Percentiles rank a stretch among this genome's conserved stretches.
phyloP scores from a whole-genome alignment of 37 sponge, comb jelly and placozoan species.

The Oscarella lobularis region DNA sequence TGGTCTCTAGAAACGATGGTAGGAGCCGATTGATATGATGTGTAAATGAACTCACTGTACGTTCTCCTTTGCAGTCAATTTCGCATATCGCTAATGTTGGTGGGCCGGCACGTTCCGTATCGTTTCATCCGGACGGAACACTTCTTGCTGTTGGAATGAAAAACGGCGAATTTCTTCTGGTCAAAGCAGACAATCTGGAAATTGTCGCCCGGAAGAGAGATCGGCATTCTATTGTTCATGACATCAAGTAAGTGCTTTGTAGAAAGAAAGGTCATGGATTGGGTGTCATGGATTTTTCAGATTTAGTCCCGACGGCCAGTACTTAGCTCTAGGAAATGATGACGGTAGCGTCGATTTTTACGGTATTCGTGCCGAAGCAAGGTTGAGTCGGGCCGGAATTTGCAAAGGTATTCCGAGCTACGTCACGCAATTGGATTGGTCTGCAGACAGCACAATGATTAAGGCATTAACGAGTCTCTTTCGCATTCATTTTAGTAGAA shows the following conservation, averaged over 20 bases:
- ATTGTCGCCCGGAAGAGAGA: constrained; percentile 46
- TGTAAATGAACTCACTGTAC: not conserved
- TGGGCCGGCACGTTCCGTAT: constrained; percentile 39
- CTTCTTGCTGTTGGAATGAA: constrained; percentile 59
- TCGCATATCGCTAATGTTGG: constrained; percentile 10
- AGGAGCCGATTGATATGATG: not conserved
- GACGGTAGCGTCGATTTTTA: constrained; percentile 78
- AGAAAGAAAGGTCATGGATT: too few relatives aligned
- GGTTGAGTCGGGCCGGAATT: constrained; percentile 18
- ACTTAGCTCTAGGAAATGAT: constrained; percentile 75
- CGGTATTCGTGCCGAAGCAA: constrained; percentile 4
- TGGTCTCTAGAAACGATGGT: constrained; percentile 70
- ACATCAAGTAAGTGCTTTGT: too few relatives aligned
- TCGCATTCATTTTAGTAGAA: not conserved
- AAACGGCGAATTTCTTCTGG: constrained; percentile 70
- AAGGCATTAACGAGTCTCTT: not conserved
- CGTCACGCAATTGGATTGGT: constrained; percentile 88
- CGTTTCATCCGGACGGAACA: constrained; percentile 51
- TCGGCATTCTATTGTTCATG: constrained; percentile 38
- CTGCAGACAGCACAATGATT: constrained; percentile 27
- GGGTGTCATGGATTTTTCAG: constrained; percentile 24
- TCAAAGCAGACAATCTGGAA: constrained; percentile 20
- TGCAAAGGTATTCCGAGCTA: constrained; percentile 56
- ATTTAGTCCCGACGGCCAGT: constrained; percentile 67
- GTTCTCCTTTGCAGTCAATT: constrained; percentile 19